Conservation (phyloP, 2,113 vertebrate species). For the Vulpes vulpes region DNA sequence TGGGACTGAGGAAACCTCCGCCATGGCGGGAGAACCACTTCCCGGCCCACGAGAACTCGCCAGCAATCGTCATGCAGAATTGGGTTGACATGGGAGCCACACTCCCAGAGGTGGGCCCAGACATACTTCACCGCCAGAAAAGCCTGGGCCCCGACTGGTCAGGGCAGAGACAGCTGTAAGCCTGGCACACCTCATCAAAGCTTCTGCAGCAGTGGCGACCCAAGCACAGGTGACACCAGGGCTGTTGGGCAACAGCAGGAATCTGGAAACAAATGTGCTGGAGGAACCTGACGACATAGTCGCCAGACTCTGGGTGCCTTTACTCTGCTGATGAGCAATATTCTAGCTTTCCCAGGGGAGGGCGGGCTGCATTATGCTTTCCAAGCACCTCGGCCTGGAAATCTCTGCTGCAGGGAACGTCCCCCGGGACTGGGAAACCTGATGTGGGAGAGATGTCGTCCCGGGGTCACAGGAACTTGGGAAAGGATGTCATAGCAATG, state of each 20-base stretch:
- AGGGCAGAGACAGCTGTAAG: accelerated
- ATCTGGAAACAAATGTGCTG: not conserved
- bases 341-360: accelerated
- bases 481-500: accelerated
- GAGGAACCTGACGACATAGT: accelerated
- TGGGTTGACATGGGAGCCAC: accelerated
- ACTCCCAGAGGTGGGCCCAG: accelerated
- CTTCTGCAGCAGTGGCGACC: accelerated
- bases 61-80: accelerated
- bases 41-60: accelerated
- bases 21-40: accelerated
- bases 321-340: accelerated
- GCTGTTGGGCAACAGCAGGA: accelerated
- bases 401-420: too few relatives aligned
- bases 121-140: accelerated
- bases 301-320: accelerated
- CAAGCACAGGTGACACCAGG: accelerated
- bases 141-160: too few relatives aligned
- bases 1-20: accelerated
- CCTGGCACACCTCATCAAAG: not conserved
- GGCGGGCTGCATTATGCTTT: accelerated
- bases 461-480: accelerated
- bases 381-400: not conserved
- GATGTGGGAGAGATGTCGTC: accelerated
- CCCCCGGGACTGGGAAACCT: too few relatives aligned